Base-by-base conservation (phyloP, 2,797 vertebrate species). In the Phataginus tricuspis region DNA sequence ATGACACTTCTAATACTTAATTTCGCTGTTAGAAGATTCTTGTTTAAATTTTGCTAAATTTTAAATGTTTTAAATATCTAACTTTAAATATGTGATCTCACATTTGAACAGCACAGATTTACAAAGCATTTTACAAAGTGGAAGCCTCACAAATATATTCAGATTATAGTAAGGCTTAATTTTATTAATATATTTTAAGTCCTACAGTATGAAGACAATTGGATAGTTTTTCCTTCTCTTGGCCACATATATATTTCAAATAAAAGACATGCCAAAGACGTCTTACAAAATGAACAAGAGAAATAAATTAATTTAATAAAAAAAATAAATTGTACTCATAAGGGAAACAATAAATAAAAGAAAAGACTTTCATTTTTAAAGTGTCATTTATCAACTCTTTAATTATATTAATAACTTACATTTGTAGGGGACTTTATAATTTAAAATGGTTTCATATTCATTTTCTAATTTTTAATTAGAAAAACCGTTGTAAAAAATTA, bases 341-440 rank as follows among this genome's bases (percentile, higher is more conserved):
- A 85, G 2, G 18, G 12, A 75, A 88, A 89, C 10, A 82, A 80
- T 66, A 45, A 92, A 80, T 96, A 59, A 31, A 25, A 39, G 8
- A 39, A 66, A 83, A 80, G 64, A 0, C 3, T 84, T 72, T 84
- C 16, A 31, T 68, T 94, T 84, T 55, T 59, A 7, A 18, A 96
- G 92, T 82, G 21, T 69, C 71, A 97, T 61, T 85, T 87, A 87
- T 88, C 64, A 77, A 72, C 10, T 93, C 45, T 88, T 77, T 94
- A 83, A 69, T 87, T 77, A n/a, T 75, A 61, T 72, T 84, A 95
- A 74, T 37, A 94, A 72, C 27, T 31, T 77, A 66, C 5, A 92
- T 74, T 71, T 94, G 2, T 82, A 72, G 85, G 23, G 19, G 6
- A 75, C 9, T 79, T 95, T 59, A 55, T 4, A 79, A 77, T 23